Evolutionary conservation across 2,797 vertebrate species (phyloP).

Genomic region (Chrysocyon brachyurus): DNA sequence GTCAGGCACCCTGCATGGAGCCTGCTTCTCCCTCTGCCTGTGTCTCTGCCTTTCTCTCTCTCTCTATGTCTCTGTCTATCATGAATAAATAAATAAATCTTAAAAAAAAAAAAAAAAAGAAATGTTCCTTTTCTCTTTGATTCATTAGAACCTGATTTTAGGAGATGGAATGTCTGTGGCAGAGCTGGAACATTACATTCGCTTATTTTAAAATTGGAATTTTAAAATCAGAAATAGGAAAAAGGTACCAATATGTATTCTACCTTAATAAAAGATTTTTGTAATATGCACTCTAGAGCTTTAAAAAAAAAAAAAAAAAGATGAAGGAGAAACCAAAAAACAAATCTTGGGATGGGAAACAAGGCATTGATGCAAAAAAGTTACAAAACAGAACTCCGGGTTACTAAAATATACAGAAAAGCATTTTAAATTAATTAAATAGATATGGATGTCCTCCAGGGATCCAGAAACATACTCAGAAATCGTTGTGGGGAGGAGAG

Average conservation of each 20-base stretch:
- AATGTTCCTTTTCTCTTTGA: constrained; percentile 39
- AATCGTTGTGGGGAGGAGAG: background rate
- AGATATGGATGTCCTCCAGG: background rate
- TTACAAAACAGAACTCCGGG: background rate
- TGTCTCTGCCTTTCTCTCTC: too few species aligned
- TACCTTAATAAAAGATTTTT: background rate
- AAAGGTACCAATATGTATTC: background rate
- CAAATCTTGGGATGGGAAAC: background rate
- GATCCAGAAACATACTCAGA: background rate
- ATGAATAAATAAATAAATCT: too few species aligned
- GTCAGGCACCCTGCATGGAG: too few species aligned
- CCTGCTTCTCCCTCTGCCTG: too few species aligned
- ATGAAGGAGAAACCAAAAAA: background rate
- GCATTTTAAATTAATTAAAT: background rate
- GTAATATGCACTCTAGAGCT: background rate
- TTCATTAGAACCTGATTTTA: constrained; percentile 5
- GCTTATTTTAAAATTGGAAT: background rate
- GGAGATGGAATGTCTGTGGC: background rate
- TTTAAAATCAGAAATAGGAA: background rate
- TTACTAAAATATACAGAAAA: background rate
- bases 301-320: background rate
- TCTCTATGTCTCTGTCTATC: too few species aligned
- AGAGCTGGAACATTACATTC: background rate
- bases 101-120: background rate
- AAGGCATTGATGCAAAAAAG: background rate